A percentile compares a stretch with the other conserved stretches of the same genome.
Evolutionary conservation across 2,113 vertebrate species (phyloP).

Genomic region (Zosterops japonicus): DNA sequence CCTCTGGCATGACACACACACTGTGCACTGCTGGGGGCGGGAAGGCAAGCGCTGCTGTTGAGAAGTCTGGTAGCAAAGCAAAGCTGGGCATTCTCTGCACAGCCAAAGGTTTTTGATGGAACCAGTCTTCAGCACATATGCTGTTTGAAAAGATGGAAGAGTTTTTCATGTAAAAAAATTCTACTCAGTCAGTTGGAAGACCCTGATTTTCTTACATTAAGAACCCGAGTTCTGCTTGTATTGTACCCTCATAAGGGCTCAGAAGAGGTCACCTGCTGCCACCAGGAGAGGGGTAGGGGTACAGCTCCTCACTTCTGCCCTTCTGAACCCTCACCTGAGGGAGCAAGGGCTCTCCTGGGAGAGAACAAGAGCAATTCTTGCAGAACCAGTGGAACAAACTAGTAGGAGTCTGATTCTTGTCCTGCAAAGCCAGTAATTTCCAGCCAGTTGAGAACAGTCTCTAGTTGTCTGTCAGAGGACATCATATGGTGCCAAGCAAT

Average conservation of each 20-base stretch:
- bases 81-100: background rate
- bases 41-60: background rate
- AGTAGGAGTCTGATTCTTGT: background rate
- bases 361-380: background rate
- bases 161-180: background rate
- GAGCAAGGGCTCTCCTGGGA: background rate
- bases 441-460: background rate
- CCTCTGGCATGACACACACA: slow-evolving; percentile 39
- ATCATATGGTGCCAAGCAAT: background rate
- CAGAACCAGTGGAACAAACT: background rate
- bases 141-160: background rate
- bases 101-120: background rate
- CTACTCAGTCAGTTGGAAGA: background rate
- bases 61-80: background rate
- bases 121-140: background rate
- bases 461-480: background rate
- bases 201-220: background rate
- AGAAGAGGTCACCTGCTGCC: background rate
- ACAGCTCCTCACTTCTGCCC: background rate
- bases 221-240: background rate
- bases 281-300: background rate
- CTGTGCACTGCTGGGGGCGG: background rate
- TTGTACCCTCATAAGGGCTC: background rate
- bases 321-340: background rate
- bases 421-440: background rate